Percentiles rank a stretch among this genome's conserved stretches.
These are phyloP conservation scores for Poecilia gillii DNA, from an alignment of 2,797 vertebrate species.

Conservation along the genomic window DNA sequence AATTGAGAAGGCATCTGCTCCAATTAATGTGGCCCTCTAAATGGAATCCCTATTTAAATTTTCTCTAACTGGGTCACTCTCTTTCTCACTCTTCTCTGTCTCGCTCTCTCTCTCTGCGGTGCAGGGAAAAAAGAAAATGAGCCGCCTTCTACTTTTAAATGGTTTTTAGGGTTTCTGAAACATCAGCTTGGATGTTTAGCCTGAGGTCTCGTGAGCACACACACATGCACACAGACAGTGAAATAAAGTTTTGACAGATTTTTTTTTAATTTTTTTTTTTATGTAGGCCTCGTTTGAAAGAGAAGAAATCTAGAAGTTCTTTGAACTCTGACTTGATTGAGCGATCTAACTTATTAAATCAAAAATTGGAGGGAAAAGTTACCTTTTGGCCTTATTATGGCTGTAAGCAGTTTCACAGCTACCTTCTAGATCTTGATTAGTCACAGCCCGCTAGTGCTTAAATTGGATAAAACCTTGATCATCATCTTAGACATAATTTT, in stretches of 20 bases:
- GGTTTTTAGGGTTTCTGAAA: constrained; percentile 78
- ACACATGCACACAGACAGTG: constrained; percentile 20
- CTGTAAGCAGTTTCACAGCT: constrained; percentile 48
- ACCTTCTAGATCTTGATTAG: constrained; percentile 30
- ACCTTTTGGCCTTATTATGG: constrained; percentile 34
- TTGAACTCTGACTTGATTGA: constrained; percentile 64
- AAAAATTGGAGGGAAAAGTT: constrained; percentile 41
- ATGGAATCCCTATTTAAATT: constrained; percentile 87
- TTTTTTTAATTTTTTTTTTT: constrained; percentile 52
- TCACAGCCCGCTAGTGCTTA: constrained; percentile 20
- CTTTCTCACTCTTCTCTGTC: constrained; percentile 60
- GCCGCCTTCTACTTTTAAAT: constrained; percentile 79
- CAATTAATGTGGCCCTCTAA: constrained; percentile 88
- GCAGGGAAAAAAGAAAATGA: constrained; percentile 75
- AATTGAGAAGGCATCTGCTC: constrained; percentile 89
- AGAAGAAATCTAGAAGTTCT: constrained; percentile 46
- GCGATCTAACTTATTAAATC: constrained; percentile 52
- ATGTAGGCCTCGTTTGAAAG: constrained; percentile 48
- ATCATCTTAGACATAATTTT: constrained; percentile 10
- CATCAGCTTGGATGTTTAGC: constrained; percentile 76
- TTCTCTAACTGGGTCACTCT: constrained; percentile 86
- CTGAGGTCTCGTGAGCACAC: constrained; percentile 59
- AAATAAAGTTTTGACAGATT: constrained; percentile 65
- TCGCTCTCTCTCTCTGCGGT: constrained; percentile 64
- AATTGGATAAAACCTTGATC: constrained; percentile 24